These are phyloP conservation scores for Lithosia quadra DNA, from an alignment of 2,888 invertebrate species.

Conservation along the genomic window DNA sequence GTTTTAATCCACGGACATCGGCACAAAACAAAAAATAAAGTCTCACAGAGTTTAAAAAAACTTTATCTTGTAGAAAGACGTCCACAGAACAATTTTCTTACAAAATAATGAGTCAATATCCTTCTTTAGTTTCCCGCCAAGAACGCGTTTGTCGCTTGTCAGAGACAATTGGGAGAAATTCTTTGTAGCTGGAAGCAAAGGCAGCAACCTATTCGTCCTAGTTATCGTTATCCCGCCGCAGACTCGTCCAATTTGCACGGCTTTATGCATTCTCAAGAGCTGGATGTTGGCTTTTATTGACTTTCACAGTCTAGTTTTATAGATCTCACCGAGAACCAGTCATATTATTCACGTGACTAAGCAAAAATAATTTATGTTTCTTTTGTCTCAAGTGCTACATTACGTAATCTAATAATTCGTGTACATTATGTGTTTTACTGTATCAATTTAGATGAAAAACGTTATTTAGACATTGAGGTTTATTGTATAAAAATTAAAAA, in stretches of 20 bases:
- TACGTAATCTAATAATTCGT: not conserved
- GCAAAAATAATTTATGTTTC: not conserved
- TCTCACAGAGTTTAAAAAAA: not conserved
- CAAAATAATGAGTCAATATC: not conserved
- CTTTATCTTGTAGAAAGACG: not conserved
- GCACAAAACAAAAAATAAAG: not conserved
- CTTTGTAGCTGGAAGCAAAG: not conserved
- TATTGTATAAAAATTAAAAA: too few species aligned
- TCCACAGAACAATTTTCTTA: not conserved
- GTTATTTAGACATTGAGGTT: too few species aligned
- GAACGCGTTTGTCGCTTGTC: slow-evolving; percentile 3
- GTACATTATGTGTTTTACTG: too few species aligned
- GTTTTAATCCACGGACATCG: not conserved
- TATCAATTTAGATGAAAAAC: too few species aligned
- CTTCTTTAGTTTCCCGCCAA: slow-evolving; percentile 5
- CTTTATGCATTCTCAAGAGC: slow-evolving; percentile 9
- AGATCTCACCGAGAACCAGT: slow-evolving; percentile 4
- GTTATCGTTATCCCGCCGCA: slow-evolving; percentile 13
- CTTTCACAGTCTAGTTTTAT: slow-evolving; percentile 19
- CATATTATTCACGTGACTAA: slow-evolving; percentile 4
- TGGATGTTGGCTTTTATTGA: slow-evolving; percentile 8
- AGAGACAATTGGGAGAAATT: slow-evolving; percentile 4
- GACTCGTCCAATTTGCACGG: slow-evolving; percentile 18
- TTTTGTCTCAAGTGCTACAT: not conserved
- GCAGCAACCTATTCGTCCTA: slow-evolving; percentile 12